These are phyloP conservation scores for Synanceia verrucosa DNA, from an alignment of 2,797 vertebrate genomes.

Conservation along the genomic window DNA sequence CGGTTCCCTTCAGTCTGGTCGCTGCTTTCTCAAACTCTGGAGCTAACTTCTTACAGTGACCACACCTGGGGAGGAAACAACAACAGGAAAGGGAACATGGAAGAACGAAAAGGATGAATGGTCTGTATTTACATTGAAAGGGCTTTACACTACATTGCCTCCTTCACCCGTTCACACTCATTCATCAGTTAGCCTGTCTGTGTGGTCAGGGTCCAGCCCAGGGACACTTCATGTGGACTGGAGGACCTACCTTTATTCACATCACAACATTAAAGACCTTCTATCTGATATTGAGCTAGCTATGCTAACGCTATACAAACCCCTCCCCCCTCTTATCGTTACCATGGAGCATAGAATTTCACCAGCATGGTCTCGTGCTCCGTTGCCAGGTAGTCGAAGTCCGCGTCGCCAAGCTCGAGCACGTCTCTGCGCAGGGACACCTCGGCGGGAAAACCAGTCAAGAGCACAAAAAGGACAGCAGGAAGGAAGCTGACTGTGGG, in stretches of 20 bases:
- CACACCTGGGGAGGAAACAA: slow-evolving; percentile 74
- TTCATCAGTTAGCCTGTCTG: too few relatives aligned
- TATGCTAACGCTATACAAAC: not conserved
- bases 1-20: slow-evolving; percentile 73
- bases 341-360: slow-evolving; percentile 86
- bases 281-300: not conserved
- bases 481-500: slow-evolving; percentile 13
- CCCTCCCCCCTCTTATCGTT: too few relatives aligned
- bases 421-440: slow-evolving; percentile 65
- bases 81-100: not conserved
- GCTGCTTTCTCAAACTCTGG: slow-evolving; percentile 85
- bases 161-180: too few relatives aligned
- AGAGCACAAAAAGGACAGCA: slow-evolving; percentile 10
- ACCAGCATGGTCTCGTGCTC: slow-evolving; percentile 85
- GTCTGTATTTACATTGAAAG: too few relatives aligned
- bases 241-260: not conserved
- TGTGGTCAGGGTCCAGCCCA: too few relatives aligned
- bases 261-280: not conserved
- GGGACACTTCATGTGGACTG: too few relatives aligned
- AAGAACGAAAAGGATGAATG: not conserved
- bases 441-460: slow-evolving; percentile 19
- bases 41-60: slow-evolving; percentile 83
- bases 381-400: slow-evolving; percentile 80
- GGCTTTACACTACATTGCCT: too few relatives aligned
- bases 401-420: slow-evolving; percentile 78